Evolutionary conservation across 2,888 invertebrate genomes (phyloP).

Genomic region (Sepioteuthis lessoniana): DNA sequence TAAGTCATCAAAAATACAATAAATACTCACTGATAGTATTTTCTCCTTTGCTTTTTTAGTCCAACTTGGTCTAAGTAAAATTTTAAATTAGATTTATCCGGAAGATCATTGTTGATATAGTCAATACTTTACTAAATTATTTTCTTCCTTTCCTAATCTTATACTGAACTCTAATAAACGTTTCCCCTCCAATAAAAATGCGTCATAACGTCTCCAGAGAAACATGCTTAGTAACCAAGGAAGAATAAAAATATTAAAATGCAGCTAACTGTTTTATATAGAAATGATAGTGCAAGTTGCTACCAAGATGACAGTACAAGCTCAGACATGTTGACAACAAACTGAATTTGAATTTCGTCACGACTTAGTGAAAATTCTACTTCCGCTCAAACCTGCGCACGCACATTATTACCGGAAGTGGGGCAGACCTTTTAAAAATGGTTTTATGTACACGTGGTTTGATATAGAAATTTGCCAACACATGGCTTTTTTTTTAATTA

Average conservation of each 20-base stretch:
- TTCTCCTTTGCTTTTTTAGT: background rate
- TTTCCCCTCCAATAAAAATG: background rate
- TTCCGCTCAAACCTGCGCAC: background rate
- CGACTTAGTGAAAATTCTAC: background rate
- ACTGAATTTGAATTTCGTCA: background rate
- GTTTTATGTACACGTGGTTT: background rate
- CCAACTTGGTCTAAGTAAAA: background rate
- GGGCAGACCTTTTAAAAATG: background rate
- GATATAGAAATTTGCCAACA: background rate
- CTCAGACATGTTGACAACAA: constrained; percentile 33
- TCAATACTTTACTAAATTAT: background rate
- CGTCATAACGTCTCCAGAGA: background rate
- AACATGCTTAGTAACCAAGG: background rate
- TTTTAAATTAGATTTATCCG: background rate
- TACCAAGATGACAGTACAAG: background rate
- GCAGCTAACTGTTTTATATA: background rate
- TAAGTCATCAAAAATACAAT: background rate
- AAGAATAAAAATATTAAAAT: background rate
- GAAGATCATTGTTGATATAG: background rate
- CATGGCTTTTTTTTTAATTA: background rate
- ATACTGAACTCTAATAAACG: background rate
- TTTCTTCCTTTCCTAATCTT: background rate
- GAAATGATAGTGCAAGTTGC: background rate
- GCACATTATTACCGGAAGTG: background rate
- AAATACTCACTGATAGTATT: background rate